These are phyloP conservation scores for Megaptera novaeangliae DNA, from an alignment of 2,113 vertebrate genomes.

Conservation along the genomic window DNA sequence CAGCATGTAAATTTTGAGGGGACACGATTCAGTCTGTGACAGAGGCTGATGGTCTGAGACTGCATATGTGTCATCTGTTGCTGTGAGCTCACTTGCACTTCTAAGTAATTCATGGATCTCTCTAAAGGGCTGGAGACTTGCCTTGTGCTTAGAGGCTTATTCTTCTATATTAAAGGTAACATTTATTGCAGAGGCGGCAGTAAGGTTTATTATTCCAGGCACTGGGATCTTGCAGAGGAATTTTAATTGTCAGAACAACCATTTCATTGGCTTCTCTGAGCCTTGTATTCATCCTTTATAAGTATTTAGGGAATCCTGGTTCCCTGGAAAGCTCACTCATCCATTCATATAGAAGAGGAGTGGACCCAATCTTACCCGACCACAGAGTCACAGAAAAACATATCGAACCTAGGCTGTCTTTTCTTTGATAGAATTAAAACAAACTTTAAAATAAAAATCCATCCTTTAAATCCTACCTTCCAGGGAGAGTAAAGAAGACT, in stretches of 20 bases:
- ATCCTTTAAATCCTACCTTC: background rate
- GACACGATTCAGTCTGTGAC: rapidly evolving
- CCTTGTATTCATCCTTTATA: background rate
- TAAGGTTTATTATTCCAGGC: background rate
- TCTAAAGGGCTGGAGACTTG: background rate
- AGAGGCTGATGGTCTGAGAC: background rate
- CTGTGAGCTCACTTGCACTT: background rate
- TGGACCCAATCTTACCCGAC: background rate
- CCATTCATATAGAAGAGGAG: background rate
- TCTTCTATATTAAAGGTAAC: background rate
- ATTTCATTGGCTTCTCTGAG: background rate
- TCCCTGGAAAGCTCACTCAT: background rate
- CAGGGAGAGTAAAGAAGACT: background rate
- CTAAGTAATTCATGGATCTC: background rate
- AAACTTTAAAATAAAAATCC: background rate
- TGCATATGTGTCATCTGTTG: rapidly evolving
- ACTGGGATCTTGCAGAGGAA: background rate
- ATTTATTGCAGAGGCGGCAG: background rate
- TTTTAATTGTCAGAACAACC: background rate
- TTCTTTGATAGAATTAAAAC: background rate
- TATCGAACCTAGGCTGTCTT: background rate
- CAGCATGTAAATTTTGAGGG: background rate
- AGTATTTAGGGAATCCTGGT: background rate
- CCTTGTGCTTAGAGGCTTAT: background rate
- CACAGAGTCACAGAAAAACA: background rate